These are phyloP conservation scores for Sander vitreus DNA, from an alignment of 2,113 vertebrate species.

Conservation along the genomic window DNA sequence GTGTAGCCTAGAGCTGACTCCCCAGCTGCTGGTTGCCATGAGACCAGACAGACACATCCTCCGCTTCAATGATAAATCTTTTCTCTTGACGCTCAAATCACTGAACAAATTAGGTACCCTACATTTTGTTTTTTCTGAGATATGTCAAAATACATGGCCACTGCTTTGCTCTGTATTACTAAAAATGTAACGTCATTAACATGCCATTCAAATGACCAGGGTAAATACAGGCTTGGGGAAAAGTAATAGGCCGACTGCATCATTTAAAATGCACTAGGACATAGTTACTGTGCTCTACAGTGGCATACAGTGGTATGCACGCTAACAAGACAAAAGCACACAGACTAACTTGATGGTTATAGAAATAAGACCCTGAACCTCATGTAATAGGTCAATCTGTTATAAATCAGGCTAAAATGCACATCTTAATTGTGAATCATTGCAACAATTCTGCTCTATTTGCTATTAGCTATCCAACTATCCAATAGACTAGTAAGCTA, in stretches of 20 bases:
- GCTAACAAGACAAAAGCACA: neutral
- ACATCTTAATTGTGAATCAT: too few relatives aligned
- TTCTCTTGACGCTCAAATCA: slow-evolving; percentile 48
- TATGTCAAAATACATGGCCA: slow-evolving; percentile 8
- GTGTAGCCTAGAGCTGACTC: slow-evolving; percentile 59
- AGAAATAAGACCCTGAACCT: neutral
- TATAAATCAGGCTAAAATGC: neutral
- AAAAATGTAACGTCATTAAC: neutral
- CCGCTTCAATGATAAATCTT: slow-evolving; percentile 50
- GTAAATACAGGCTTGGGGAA: neutral
- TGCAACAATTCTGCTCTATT: too few relatives aligned
- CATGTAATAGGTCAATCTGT: neutral
- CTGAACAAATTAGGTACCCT: neutral
- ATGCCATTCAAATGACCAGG: neutral
- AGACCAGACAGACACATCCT: slow-evolving; percentile 77
- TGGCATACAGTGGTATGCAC: too few relatives aligned
- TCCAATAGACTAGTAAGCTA: neutral
- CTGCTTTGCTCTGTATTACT: neutral
- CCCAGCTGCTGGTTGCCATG: slow-evolving; percentile 76
- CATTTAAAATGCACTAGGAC: neutral
- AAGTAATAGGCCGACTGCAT: too few relatives aligned
- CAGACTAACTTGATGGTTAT: neutral
- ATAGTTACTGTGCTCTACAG: neutral
- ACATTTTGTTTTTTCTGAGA: slow-evolving; percentile 15
- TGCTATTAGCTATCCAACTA: neutral